Conservation (phyloP, 2,113 vertebrate genomes). For the Corythornis cristatus region DNA sequence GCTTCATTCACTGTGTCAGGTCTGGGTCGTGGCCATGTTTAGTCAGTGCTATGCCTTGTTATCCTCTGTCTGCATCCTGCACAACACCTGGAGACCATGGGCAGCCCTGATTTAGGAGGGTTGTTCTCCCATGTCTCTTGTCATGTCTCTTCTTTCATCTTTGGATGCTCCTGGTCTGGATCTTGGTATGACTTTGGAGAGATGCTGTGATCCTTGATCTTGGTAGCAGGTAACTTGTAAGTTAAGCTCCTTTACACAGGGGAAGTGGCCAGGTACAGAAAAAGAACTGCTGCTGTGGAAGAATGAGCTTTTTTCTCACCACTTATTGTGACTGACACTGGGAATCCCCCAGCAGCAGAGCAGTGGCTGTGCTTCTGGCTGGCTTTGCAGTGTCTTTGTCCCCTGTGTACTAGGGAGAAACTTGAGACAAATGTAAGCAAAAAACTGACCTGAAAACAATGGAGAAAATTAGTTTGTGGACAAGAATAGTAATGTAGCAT, state of each 20-base stretch:
- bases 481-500: rapidly evolving
- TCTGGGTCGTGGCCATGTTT: neutral
- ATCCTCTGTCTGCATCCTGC: rapidly evolving
- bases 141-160: neutral
- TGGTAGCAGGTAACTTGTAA: neutral
- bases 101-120: neutral
- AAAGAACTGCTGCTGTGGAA: neutral
- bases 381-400: neutral
- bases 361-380: neutral
- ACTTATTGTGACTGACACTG: neutral
- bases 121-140: rapidly evolving
- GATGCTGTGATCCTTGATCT: neutral
- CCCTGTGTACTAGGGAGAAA: neutral
- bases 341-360: neutral
- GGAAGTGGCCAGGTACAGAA: neutral
- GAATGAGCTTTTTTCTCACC: neutral
- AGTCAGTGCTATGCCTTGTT: rapidly evolving
- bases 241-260: neutral
- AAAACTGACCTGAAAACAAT: neutral
- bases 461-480: rapidly evolving
- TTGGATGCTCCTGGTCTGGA: neutral
- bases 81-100: rapidly evolving
- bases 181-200: neutral
- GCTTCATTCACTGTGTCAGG: rapidly evolving
- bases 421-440: neutral